Base-by-base conservation (phyloP, 2,888 invertebrate genomes). In the Anoplius nigerrimus region DNA sequence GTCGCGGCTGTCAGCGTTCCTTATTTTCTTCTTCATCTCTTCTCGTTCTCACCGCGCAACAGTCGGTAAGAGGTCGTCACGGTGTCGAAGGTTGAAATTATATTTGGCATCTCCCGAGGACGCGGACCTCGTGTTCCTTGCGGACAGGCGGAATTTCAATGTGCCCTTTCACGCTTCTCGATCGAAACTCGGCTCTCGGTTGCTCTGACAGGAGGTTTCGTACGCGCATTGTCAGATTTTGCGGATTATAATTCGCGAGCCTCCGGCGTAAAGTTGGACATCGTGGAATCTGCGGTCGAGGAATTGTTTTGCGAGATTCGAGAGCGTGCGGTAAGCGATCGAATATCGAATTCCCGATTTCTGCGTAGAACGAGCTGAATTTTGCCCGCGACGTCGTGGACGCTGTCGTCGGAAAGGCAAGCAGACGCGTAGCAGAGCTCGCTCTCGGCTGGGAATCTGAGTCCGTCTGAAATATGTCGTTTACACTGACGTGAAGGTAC, bases 401-500 rank as follows among this genome's bases (percentile, higher is more conserved):
- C n/a, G n/a, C 11, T 34, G 74, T 75, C 63, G 81, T 80, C 76
- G 78, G 64, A 70, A 67, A 65, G 76, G n/a, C n/a, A n/a, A n/a
- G n/a, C n/a, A 73, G 75, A 77, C 79, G 79, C 79, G 79, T 79
- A 78, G 62, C 52, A 80, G 80, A 1, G 34, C 11, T 11, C 11
- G 34, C 34, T 1, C 6, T 34, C 34, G 11, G 11, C 34, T 11
- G 11, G 24, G 34, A 34, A 6, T 34, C 11, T 13, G 34, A 34
- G 11, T 34, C 1, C 18, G 48, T 48, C 48, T 48, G 78, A 86
- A 84, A 85, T 86, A 86, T 86, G 83, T 83, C 84, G 82, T 86
- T 85, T 84, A 83, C 82, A 79, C 75, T 85, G 85, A 85, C 87
- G 87, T 87, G 87, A 84, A 82, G 85, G 87, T 86, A 87, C 84